Percentiles rank a stretch among this genome's conserved stretches.
These are phyloP conservation scores for Neodiprion pinetum DNA, from an alignment of 1,140 invertebrate genomes.

Conservation along the genomic window DNA sequence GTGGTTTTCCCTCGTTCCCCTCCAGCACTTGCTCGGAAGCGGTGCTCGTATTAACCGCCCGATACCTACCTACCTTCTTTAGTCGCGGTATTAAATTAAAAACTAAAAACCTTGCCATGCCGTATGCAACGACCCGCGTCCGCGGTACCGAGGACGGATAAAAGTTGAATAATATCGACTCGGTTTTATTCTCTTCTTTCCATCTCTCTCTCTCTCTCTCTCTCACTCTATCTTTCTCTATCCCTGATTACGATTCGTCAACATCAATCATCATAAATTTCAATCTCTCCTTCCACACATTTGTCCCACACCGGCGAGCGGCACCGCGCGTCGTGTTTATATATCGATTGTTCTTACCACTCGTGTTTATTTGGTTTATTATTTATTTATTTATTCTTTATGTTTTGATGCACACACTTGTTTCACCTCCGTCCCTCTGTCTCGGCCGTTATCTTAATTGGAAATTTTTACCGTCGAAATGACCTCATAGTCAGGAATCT, in stretches of 20 bases:
- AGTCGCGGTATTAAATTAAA: slow-evolving; percentile 13
- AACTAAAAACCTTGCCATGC: slow-evolving; percentile 12
- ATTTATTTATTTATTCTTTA: background rate
- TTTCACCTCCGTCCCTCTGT: background rate
- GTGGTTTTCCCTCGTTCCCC: slow-evolving; percentile 22
- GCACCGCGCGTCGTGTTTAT: background rate
- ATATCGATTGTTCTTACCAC: background rate
- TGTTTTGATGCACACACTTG: background rate
- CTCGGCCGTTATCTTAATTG: slow-evolving; percentile 21
- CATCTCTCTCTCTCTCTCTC: background rate
- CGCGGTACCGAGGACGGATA: too few species aligned
- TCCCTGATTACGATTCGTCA: background rate
- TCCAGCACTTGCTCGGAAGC: slow-evolving; percentile 15
- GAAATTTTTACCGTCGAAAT: background rate
- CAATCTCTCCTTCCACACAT: background rate
- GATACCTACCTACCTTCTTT: slow-evolving; percentile 12
- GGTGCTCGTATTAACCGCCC: slow-evolving; percentile 16
- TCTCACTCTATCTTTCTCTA: too few species aligned
- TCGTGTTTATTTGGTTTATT: background rate
- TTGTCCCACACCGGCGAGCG: background rate
- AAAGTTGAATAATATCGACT: too few species aligned
- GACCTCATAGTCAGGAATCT: too few species aligned
- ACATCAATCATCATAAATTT: slow-evolving; percentile 3
- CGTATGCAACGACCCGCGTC: background rate
- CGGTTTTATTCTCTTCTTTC: too few species aligned